Conservation (phyloP, 2,888 invertebrate species). For the Acronicta leporina region DNA sequence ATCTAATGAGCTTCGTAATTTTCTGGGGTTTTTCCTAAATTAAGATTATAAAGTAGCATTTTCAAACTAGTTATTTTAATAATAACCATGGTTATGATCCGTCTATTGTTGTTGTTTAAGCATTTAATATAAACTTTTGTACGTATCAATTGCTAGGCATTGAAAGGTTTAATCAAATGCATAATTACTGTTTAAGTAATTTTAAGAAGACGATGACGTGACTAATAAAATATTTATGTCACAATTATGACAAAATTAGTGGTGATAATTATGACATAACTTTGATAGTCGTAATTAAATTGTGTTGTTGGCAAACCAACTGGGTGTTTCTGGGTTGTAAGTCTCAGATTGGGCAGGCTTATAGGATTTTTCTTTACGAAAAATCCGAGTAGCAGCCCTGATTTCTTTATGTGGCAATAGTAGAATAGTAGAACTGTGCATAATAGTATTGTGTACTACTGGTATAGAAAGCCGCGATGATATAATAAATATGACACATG, state of each 20-base stretch:
- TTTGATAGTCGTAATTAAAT: background rate
- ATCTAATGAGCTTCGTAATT: conserved; percentile 12
- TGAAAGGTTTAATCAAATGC: background rate
- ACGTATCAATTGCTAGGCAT: background rate
- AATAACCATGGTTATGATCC: conserved; percentile 10
- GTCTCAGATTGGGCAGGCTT: conserved; percentile 32
- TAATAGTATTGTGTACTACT: background rate
- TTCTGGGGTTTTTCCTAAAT: conserved; percentile 28
- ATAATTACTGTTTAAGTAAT: too few relatives aligned
- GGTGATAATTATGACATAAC: background rate
- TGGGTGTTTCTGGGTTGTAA: conserved; percentile 28
- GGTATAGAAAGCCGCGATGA: background rate
- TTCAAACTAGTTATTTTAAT: conserved; percentile 3
- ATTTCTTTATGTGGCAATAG: background rate
- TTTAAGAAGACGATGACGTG: too few relatives aligned
- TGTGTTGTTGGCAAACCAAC: conserved; percentile 16
- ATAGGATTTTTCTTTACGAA: conserved; percentile 28
- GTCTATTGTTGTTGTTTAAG: conserved; percentile 12
- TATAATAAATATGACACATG: conserved; percentile 14
- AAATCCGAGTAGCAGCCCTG: conserved; percentile 25
- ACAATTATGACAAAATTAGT: too few relatives aligned
- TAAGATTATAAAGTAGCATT: conserved; percentile 10
- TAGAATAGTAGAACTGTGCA: too few relatives aligned
- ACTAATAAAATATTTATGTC: too few relatives aligned
- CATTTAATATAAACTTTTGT: background rate